Percentiles rank a stretch among this genome's conserved stretches.
These are phyloP conservation scores for Lontra canadensis DNA, from an alignment of 2,113 vertebrate species.

Conservation along the genomic window DNA sequence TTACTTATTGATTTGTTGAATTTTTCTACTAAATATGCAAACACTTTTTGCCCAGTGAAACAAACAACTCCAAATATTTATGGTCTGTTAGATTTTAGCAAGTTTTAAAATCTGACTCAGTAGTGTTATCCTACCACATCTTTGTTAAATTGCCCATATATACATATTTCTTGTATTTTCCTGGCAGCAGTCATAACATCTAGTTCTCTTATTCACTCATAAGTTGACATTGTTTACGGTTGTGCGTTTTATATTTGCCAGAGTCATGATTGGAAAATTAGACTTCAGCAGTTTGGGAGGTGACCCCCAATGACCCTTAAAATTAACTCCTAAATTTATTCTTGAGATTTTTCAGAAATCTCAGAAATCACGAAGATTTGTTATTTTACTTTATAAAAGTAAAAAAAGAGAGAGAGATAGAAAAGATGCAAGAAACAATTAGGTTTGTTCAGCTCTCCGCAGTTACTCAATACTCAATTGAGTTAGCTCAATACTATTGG, in stretches of 20 bases:
- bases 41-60: background rate
- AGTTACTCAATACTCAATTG: background rate
- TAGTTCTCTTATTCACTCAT: background rate
- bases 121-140: background rate
- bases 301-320: background rate
- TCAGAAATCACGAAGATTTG: background rate
- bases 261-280: background rate
- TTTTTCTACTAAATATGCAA: background rate
- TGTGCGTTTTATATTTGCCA: background rate
- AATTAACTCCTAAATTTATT: background rate
- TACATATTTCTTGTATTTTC: background rate
- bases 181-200: background rate
- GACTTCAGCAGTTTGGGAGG: background rate
- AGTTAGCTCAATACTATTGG: background rate
- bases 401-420: background rate
- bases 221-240: background rate
- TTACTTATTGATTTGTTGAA: background rate
- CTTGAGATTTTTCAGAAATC: constrained; percentile 22
- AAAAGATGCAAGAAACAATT: background rate
- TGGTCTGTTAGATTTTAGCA: background rate
- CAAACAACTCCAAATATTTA: background rate
- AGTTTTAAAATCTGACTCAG: background rate
- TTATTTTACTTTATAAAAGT: background rate
- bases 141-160: background rate
- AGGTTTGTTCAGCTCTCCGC: background rate